phyloP scores from a whole-genome alignment of 2,113 vertebrate species.

The Eclectus roratus region DNA sequence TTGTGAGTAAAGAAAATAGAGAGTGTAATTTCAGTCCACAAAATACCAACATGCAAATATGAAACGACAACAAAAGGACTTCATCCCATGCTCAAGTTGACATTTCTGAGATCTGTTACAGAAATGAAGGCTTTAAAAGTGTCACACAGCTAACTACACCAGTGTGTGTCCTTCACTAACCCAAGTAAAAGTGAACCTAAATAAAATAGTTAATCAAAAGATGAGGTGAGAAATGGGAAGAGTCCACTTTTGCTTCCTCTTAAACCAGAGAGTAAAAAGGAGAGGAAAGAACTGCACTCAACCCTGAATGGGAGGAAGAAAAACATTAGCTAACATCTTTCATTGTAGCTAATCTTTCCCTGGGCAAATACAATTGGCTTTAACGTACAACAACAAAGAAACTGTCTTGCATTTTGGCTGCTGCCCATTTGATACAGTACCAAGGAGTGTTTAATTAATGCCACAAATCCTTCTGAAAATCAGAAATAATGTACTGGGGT shows the following conservation, averaged over 20 bases:
- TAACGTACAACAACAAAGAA: neutral
- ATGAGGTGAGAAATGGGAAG: neutral
- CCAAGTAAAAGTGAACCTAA: neutral
- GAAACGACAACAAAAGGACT: neutral
- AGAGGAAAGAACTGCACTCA: neutral
- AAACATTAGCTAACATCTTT: neutral
- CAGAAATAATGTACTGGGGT: neutral
- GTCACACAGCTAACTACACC: neutral
- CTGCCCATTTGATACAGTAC: neutral
- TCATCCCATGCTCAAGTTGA: neutral
- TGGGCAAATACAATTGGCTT: neutral
- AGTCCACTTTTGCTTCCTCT: neutral
- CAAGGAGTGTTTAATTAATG: neutral
- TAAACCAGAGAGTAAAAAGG: neutral
- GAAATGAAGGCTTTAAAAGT: neutral
- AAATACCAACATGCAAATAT: neutral
- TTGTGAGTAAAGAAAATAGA: neutral
- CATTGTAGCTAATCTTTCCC: neutral
- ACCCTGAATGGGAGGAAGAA: rapidly evolving
- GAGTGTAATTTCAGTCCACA: neutral
- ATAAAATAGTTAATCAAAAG: neutral
- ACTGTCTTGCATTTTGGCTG: neutral
- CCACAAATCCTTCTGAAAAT: neutral
- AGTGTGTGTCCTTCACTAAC: neutral
- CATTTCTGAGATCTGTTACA: neutral